Base-by-base conservation (phyloP, 2,113 vertebrate genomes). In the Oncorhynchus masou region DNA sequence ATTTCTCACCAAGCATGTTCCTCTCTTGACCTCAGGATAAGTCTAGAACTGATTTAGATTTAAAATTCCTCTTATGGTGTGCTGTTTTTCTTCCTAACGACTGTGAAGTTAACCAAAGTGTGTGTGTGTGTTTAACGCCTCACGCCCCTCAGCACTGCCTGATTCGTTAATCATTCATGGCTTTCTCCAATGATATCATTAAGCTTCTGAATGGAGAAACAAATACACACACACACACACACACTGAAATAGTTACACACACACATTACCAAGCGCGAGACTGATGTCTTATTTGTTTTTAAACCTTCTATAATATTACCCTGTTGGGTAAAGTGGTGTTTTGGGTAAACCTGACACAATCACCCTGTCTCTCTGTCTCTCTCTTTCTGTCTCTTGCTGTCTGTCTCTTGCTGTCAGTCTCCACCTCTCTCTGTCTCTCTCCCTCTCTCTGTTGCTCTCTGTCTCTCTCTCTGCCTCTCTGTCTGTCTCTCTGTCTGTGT, bases 121-220 rank as follows among this genome's bases (percentile, higher is more conserved):
- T 25, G 65, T 25, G 64, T 15, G 64, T 15, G 65, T n/a, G 22
- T 5, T 19, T 11, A 22, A 19, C 3, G 51, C 51, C 51, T 54
- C 5, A 2, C 51, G 3, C 51, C 51, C 51, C 51, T 54, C 73
- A 77, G 67, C 16, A 45, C 62, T 54, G 75, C 69, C 68, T 19
- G 78, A 31, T 49, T 65, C 3, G 77, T 85, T 84, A 84, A 85
- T 79, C n/a, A 85, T 85, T 84, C 54, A 84, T 81, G 49, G 62
- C 34, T 39, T 68, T 72, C 71, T 68, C 31, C 72, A 66, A 48
- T 64, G 67, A 86, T 88, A 82, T 71, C 67, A 77, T 76, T 71
- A 77, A 71, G 69, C 2, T 22, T 62, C 16, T 22, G 16, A 57
- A 48, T 73, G 70, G 70, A 70, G 80, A 67, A 39, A 71, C 6